A percentile compares a stretch with the other conserved stretches of the same genome.
These are phyloP conservation scores for Condylostylus longicornis DNA, from an alignment of 1,140 invertebrate genomes.

Conservation along the genomic window DNA sequence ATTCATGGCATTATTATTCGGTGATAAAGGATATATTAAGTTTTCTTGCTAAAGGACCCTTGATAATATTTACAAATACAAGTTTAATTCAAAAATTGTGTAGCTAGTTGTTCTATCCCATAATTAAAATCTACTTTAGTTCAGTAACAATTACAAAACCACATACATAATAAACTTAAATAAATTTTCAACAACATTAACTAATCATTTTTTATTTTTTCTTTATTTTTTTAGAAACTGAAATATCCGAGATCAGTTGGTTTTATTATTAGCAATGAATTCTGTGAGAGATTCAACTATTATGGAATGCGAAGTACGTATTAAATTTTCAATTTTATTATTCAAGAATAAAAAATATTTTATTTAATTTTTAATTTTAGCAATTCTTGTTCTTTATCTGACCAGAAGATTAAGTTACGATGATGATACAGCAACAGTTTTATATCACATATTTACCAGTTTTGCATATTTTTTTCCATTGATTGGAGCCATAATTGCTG, in stretches of 20 bases:
- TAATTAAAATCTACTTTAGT: too few relatives aligned
- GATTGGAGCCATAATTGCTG: slow-evolving; percentile 72
- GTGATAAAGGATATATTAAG: too few relatives aligned
- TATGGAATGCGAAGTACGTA: slow-evolving; percentile 90
- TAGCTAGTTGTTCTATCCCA: too few relatives aligned
- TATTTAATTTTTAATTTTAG: too few relatives aligned
- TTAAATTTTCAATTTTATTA: slow-evolving; percentile 1
- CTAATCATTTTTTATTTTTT: slow-evolving; percentile 1
- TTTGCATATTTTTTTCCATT: slow-evolving; percentile 68
- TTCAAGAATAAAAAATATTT: too few relatives aligned
- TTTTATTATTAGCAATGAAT: slow-evolving; percentile 90
- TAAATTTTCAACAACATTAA: too few relatives aligned
- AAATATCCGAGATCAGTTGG: slow-evolving; percentile 75
- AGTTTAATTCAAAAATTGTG: too few relatives aligned
- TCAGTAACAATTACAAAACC: too few relatives aligned
- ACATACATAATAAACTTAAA: too few relatives aligned
- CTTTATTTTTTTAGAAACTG: slow-evolving; percentile 3
- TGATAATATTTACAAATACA: too few relatives aligned
- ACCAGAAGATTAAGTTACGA: slow-evolving; percentile 46
- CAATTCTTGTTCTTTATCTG: slow-evolving; percentile 64
- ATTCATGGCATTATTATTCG: too few relatives aligned
- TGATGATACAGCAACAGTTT: slow-evolving; percentile 51
- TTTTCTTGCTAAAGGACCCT: too few relatives aligned
- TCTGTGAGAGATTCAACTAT: slow-evolving; percentile 90
- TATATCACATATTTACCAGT: slow-evolving; percentile 68